Evolutionary conservation across 2,888 invertebrate species (phyloP), one percentile per base, ranked within the genome.

Genomic region (Parnassius mnemosyne): DNA sequence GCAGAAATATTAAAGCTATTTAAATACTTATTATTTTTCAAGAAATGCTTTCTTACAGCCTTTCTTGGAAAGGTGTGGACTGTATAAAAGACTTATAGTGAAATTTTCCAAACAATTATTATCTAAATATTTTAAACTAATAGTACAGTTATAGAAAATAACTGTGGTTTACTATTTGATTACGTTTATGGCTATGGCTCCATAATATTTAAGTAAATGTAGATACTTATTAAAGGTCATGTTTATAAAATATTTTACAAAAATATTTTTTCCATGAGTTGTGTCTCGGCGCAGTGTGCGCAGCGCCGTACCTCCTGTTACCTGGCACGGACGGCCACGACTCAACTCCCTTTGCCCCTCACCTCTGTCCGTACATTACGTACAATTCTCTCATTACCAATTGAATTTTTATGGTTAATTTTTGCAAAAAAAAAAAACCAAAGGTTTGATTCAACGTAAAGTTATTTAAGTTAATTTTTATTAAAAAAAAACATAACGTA

Each of bases 261-360:
- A 42, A 12, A 62, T 53, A 46, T 52, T 49, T 58, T 43, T 74
- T 77, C 68, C 72, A 74, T 72, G 1, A 9, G 20, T 50, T 55
- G 47, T 44, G 16, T 13, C 53, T 51, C 52, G 20, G 41, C 34
- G 56, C 13, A 59, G 16, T 65, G 77, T 73, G 79, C 78, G 80
- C 59, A 55, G 60, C 76, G 70, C 82, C 89, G 90, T 91, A 91
- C 90, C 90, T 87, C 89, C 89, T 87, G 83, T 89, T 89, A 90
- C 90, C 91, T 90, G 90, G 90, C 78, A 90, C 90, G 79, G 84
- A 75, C 78, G 70, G 71, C 71, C 78, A 76, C 80, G 78, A 72
- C 74, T 72, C 76, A 70, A 72, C 75, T 75, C 74, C 65, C 75
- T 73, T 69, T 77, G 71, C 70, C 74, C 69, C 67, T 69, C 67